Evolutionary conservation across 35 echinoderm and acorn worm genomes (phyloP), one percentile per base, ranked within the genome.

Genomic region (Stichopus chloronotus): DNA sequence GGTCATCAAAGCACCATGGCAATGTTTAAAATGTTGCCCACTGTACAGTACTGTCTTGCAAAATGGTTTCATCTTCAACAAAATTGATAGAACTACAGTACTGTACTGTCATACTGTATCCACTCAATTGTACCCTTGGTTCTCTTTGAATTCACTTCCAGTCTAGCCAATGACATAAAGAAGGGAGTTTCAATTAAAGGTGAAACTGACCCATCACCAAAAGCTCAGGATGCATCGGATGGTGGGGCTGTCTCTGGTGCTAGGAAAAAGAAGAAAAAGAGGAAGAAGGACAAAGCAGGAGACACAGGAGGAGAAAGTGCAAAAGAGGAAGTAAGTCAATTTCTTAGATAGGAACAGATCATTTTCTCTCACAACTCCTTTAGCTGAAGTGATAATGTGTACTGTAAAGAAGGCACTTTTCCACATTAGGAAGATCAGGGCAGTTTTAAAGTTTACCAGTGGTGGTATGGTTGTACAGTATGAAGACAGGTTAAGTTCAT

Each of bases 251-350:
- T 55, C 25, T 59, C 90, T 19, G 52, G 60, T 12, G 95, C 93
- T 56, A 98, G 94, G 65, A 95, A 96, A 93, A 96, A 96, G 58
- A 96, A 98, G 78, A 95, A 95, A 55, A 98, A 98, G 90, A 94
- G 89, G 56, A 94, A 94, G 72, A 88, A 94, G 63, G 90, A 98
- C 53, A 94, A 92, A 72, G 81, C 7, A 83, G 93, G 92, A 58
- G 77, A 54, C 5, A 80, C 72, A 58, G 60, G 78, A 17, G 76
- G 9, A 9, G 82, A 85, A n/a, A 23, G 5, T 22, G 82, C 9
- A n/a, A 85, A 85, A 85, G 55, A 85, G 17, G 82, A 90, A 30
- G 59, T 90, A 53, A 76, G 59, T 87, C 19, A 71, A 30, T 57
- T 43, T 0, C 1, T 16, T 2, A 16, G 13, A 16, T 74, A 74